These are phyloP conservation scores for Fopius arisanus DNA, from an alignment of 1,140 invertebrate species.

Conservation along the genomic window DNA sequence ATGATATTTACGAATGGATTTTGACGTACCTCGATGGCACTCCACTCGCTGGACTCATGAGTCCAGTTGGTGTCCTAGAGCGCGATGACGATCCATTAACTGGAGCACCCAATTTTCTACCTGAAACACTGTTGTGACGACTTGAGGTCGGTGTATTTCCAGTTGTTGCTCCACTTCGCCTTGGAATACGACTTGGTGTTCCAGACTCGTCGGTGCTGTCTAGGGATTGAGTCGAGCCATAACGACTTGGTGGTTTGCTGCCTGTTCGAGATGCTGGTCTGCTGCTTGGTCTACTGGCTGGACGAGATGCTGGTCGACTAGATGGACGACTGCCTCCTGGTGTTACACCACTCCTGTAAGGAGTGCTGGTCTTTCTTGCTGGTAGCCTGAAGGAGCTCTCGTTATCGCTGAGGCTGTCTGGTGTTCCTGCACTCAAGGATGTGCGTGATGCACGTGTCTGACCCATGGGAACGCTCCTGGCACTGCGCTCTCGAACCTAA, in stretches of 20 bases:
- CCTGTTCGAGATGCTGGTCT: slow-evolving; percentile 82
- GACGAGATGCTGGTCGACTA: slow-evolving; percentile 72
- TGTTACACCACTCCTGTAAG: slow-evolving; percentile 59
- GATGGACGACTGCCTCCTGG: slow-evolving; percentile 67
- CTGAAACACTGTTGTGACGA: slow-evolving; percentile 61
- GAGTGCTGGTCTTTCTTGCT: slow-evolving; percentile 55
- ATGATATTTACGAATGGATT: background rate
- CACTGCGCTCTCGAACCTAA: slow-evolving; percentile 89
- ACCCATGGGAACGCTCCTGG: slow-evolving; percentile 85
- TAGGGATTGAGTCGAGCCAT: slow-evolving; percentile 90
- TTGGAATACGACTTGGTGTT: slow-evolving; percentile 78
- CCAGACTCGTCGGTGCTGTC: slow-evolving; percentile 75
- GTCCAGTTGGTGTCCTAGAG: slow-evolving; percentile 77
- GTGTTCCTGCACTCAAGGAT: slow-evolving; percentile 81
- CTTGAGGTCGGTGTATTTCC: slow-evolving; percentile 60
- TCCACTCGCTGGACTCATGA: slow-evolving; percentile 71
- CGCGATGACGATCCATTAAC: slow-evolving; percentile 68
- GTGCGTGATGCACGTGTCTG: slow-evolving; percentile 72
- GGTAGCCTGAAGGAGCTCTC: slow-evolving; percentile 74
- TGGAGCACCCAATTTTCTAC: slow-evolving; percentile 51
- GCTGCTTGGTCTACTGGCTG: slow-evolving; percentile 75
- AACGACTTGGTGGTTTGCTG: slow-evolving; percentile 89
- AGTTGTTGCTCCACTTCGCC: slow-evolving; percentile 68
- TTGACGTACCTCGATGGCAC: slow-evolving; percentile 70
- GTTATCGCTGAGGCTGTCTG: slow-evolving; percentile 87